Base-by-base conservation (phyloP, 35 echinoderm and acorn worm genomes). In the Ptychodera flava region DNA sequence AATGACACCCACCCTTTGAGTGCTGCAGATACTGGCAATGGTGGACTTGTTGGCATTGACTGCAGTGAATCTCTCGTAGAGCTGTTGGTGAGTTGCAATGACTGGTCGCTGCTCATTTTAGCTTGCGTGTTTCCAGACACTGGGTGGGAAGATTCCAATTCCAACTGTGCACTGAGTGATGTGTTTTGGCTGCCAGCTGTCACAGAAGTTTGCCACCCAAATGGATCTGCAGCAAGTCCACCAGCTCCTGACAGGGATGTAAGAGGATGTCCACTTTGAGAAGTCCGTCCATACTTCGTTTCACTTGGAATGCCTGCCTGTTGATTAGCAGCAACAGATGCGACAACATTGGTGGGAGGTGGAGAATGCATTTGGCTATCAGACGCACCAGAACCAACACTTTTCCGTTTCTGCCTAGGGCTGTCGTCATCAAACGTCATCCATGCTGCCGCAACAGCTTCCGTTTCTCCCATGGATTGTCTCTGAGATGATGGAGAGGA, bases 351-450 rank as follows among this genome's bases (percentile, higher is more conserved):
- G 15, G 77, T 35, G 31, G 85, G 33, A 33, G 31, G 28, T 30
- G 87, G 28, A 32, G 37, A 81, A 28, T 82, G 15, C 28, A 78
- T 33, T 79, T 36, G 30, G 79, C 30, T 64, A 1, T 35, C 35
- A 83, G 15, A 37, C 29, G 32, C 82, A 33, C 28, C 31, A 6
- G 37, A 31, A 33, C 28, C 33, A 33, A 85, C 33, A 30, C 35
- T 85, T 6, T 87, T 88, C 27, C 36, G 36, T 78, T 84, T 81
- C 27, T 86, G 81, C 28, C 35, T 33, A 32, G 85, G 32, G 35
- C 35, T 77, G 0, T 84, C 80, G n/a, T 94, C 87, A 0, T 85
- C 88, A 88, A 99, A 94, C 64, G 82, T 94, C 29, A 99, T 77
- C 96, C 92, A 99, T 33, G 80, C 75, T 83, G 88, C 88, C 36